These are phyloP conservation scores for Cephus spinipes DNA, from an alignment of 2,888 invertebrate genomes.

Conservation along the genomic window DNA sequence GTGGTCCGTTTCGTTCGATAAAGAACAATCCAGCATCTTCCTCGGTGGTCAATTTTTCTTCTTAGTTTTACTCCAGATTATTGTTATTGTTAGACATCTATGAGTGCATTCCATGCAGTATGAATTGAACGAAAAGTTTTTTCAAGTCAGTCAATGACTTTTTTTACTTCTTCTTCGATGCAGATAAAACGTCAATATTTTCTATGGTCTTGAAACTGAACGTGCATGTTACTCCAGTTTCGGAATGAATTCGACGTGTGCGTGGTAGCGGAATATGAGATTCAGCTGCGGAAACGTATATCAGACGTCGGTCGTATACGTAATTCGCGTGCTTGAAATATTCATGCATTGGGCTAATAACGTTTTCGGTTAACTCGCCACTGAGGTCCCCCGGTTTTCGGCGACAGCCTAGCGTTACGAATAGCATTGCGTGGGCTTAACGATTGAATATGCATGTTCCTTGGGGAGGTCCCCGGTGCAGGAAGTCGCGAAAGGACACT, in stretches of 20 bases:
- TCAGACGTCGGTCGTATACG: neutral
- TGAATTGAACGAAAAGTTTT: neutral
- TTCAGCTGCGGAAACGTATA: neutral
- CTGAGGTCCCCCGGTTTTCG: neutral
- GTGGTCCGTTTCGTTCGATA: constrained; percentile 40
- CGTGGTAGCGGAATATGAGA: neutral
- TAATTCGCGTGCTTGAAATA: constrained; percentile 1
- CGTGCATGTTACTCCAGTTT: neutral
- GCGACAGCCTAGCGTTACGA: neutral
- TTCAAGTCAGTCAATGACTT: too few relatives aligned
- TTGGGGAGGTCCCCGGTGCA: constrained; percentile 6
- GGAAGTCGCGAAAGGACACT: constrained; percentile 13
- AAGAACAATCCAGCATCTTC: neutral
- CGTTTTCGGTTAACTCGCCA: constrained; percentile 5
- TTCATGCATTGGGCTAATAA: constrained; percentile 3
- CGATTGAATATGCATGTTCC: constrained; percentile 21
- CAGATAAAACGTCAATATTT: too few relatives aligned
- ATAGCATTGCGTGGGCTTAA: neutral
- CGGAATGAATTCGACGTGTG: neutral
- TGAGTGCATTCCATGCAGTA: neutral
- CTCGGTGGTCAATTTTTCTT: neutral
- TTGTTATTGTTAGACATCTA: neutral
- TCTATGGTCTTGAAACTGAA: neutral
- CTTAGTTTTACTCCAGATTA: neutral
- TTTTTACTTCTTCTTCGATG: too few relatives aligned